Evolutionary conservation across 2,113 vertebrate species (phyloP).

Genomic region (Fregetta grallaria): DNA sequence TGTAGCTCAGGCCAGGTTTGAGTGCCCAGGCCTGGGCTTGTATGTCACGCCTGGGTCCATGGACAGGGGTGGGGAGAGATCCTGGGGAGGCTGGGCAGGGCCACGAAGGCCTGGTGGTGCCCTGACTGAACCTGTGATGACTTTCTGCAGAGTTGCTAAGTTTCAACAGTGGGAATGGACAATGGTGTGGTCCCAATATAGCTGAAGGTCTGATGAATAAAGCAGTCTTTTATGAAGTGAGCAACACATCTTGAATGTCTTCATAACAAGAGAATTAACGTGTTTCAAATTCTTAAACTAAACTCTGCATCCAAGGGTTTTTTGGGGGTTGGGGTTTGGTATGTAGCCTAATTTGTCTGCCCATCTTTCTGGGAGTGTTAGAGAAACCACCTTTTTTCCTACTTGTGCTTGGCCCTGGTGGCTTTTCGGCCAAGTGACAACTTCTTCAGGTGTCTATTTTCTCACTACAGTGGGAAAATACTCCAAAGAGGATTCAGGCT

Average conservation of each 20-base stretch:
- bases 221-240: not conserved
- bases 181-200: not conserved
- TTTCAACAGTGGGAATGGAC: not conserved
- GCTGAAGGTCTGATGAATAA: not conserved
- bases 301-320: not conserved
- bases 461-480: not conserved
- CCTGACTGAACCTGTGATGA: not conserved
- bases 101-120: not conserved
- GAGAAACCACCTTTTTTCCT: not conserved
- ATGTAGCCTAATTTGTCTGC: not conserved
- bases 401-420: not conserved
- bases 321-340: not conserved
- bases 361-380: not conserved
- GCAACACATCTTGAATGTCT: not conserved
- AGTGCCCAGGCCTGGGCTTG: not conserved
- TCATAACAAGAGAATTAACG: not conserved
- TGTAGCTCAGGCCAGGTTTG: not conserved
- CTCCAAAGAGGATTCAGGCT: not conserved
- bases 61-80: not conserved
- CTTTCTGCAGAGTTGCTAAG: not conserved
- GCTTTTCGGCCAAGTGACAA: not conserved
- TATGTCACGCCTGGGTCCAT: too few species aligned
- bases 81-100: not conserved
- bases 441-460: not conserved
- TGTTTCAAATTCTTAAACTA: not conserved